Conservation (phyloP, 1,140 invertebrate genomes). For the Tetragonula clypearis region DNA sequence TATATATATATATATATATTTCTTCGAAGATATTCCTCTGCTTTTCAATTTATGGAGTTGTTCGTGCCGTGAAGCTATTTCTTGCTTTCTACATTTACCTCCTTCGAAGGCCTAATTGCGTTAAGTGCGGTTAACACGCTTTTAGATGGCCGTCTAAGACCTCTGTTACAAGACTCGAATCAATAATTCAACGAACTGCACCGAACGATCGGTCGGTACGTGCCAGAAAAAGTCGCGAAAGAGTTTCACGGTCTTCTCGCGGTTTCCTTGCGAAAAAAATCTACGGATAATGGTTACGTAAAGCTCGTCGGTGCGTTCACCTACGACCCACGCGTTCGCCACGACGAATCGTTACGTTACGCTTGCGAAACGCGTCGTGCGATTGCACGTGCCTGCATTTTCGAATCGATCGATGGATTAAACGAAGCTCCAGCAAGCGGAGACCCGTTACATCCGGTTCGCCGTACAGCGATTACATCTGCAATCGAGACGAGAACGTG, state of each 20-base stretch:
- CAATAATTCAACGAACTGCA: not conserved
- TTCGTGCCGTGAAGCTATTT: not conserved
- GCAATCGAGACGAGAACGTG: conserved; percentile 29
- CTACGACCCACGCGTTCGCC: conserved; percentile 41
- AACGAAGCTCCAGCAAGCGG: not conserved
- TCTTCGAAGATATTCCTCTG: not conserved
- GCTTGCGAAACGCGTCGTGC: conserved; percentile 54
- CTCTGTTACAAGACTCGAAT: not conserved
- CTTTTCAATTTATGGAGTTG: not conserved
- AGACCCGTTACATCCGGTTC: conserved; percentile 54
- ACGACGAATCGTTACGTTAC: conserved; percentile 21
- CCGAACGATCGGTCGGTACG: not conserved
- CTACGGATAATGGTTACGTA: conserved; percentile 27
- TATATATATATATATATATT: too few species aligned
- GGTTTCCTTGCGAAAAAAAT: conserved; percentile 4
- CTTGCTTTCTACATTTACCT: not conserved
- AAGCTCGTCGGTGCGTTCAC: conserved; percentile 36
- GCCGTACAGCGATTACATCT: conserved; percentile 33
- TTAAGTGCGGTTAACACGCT: not conserved
- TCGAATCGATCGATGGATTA: conserved; percentile 34
- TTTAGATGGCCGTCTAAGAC: not conserved
- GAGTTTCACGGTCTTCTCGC: not conserved
- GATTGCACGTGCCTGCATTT: conserved; percentile 55
- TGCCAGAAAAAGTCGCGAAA: not conserved
- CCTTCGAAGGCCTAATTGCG: not conserved